Evolutionary conservation across 2,888 invertebrate genomes (phyloP).

Genomic region (Netelia melanura): DNA sequence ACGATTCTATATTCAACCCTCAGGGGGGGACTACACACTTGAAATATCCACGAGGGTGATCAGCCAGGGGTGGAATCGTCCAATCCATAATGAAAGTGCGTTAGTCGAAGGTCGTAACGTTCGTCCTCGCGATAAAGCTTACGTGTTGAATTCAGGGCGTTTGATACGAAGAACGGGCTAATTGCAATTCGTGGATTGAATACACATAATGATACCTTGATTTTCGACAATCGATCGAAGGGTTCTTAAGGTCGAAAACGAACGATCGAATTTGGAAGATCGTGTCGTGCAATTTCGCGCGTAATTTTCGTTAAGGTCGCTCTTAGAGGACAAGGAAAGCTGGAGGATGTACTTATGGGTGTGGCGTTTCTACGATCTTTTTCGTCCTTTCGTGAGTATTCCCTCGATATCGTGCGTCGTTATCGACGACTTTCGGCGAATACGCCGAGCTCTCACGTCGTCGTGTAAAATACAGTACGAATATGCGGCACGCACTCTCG

Average conservation of each 20-base stretch:
- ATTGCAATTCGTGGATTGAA: background rate
- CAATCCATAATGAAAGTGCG: background rate
- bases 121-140: background rate
- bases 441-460: slow-evolving; percentile 12
- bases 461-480: slow-evolving; percentile 1
- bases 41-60: background rate
- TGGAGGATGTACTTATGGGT: background rate
- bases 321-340: background rate
- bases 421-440: background rate
- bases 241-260: background rate
- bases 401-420: background rate
- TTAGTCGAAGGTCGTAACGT: background rate
- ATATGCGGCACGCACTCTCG: slow-evolving; percentile 32
- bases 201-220: background rate
- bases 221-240: slow-evolving; percentile 9
- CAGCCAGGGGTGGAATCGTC: too few relatives aligned
- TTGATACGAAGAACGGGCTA: background rate
- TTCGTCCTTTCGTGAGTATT: background rate
- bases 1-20: background rate
- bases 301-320: slow-evolving; percentile 15
- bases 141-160: background rate
- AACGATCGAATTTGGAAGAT: too few relatives aligned
- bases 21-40: background rate
- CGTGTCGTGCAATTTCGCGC: slow-evolving; percentile 14
- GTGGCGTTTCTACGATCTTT: background rate